Evolutionary conservation across 2,888 invertebrate genomes (phyloP), one percentile per base, ranked within the genome.

Genomic region (Clunio marinus): DNA sequence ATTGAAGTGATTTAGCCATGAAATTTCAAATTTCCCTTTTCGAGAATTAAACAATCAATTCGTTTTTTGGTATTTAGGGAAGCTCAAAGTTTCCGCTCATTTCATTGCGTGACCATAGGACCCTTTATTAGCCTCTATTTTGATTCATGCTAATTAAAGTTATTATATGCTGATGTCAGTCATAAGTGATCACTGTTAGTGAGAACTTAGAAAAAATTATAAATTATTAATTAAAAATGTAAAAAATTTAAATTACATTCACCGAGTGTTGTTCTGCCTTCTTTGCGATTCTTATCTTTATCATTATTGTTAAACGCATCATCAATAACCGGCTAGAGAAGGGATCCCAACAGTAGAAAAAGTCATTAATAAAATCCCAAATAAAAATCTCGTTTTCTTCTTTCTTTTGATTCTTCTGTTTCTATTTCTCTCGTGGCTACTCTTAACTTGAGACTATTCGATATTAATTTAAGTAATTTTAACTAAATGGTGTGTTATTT

Each of bases 401-500:
- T 51, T 20, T 51, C 51, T 51, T 51, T 10, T 7, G 32, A 32
- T 7, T 32, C 4, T 32, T 10, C n/a, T n/a, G n/a, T n/a, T n/a
- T 13, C 41, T 32, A 5, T 32, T 13, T 8, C 35, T 32, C 35
- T 32, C 13, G 7, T 13, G 5, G 5, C 35, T 13, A 32, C 35
- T 41, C 41, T 7, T 15, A 7, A 41, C 41, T 41, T 32, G 15
- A 41, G 41, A 4, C 3, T 41, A 3, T 41, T 13, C 41, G n/a
- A 41, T 27, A 24, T 25, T 62, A 62, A 62, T 25, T 22, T 62
- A 25, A 24, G 10, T 41, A 62, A 41, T n/a, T 62, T 17, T 35
- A 37, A 62, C 41, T 37, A 62, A 62, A 62, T 62, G 62, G 62
- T 62, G 22, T 62, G 62, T 62, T 62, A 62, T 62, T 62, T 62